These are phyloP conservation scores for Limonius californicus DNA, from an alignment of 1,140 invertebrate species.

Conservation along the genomic window DNA sequence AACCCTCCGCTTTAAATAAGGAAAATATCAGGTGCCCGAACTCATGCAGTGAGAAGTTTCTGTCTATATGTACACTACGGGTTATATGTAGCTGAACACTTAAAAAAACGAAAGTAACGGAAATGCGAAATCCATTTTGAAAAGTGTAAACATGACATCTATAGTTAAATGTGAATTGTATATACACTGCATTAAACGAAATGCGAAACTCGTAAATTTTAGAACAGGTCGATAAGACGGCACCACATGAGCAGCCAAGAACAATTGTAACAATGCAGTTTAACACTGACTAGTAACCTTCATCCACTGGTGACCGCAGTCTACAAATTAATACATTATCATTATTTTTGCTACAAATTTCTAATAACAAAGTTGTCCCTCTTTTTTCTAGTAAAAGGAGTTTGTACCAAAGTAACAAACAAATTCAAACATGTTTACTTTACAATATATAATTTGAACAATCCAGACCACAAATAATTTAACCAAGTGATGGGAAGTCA, in stretches of 20 bases:
- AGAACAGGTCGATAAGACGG: background rate
- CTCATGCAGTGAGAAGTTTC: too few relatives aligned
- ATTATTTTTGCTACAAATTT: conserved; percentile 14
- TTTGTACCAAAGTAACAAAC: conserved; percentile 37
- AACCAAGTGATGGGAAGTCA: conserved; percentile 89
- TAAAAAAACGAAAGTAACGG: too few relatives aligned
- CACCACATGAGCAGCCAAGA: conserved; percentile 30
- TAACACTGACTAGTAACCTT: conserved; percentile 43
- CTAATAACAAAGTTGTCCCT: conserved; percentile 20
- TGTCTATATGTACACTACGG: too few relatives aligned
- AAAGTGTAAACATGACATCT: too few relatives aligned
- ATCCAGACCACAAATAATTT: conserved; percentile 43
- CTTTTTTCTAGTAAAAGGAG: conserved; percentile 25
- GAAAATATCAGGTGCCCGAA: too few relatives aligned
- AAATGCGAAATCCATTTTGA: too few relatives aligned
- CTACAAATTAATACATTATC: conserved; percentile 27
- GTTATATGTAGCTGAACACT: too few relatives aligned
- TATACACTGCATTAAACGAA: conserved; percentile 2
- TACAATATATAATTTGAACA: conserved; percentile 25
- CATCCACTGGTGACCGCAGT: conserved; percentile 29
- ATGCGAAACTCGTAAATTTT: background rate
- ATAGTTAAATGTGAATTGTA: background rate
- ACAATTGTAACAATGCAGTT: conserved; percentile 38
- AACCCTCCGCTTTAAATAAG: background rate
- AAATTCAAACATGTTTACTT: conserved; percentile 30